Percentiles rank a stretch among this genome's conserved stretches.
Evolutionary conservation across 2,113 vertebrate genomes (phyloP).

Genomic region (Macroglossus sobrinus): DNA sequence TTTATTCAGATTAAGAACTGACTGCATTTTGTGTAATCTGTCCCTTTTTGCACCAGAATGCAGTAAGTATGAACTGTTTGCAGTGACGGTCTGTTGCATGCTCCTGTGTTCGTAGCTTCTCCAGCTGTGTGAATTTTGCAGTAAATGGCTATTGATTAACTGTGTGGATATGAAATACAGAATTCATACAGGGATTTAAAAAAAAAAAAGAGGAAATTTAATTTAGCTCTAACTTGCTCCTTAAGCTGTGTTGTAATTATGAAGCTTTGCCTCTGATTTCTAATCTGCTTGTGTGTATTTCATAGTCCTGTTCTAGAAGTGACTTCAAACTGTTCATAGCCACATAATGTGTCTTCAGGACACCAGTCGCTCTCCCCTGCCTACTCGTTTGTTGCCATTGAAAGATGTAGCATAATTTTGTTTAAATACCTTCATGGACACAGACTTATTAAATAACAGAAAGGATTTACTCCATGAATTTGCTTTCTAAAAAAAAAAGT

Average conservation of each 20-base stretch:
- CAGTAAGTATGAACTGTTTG: slow-evolving; percentile 93
- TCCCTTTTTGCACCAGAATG: slow-evolving; percentile 89
- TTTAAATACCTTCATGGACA: not conserved
- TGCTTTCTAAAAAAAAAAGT: not conserved
- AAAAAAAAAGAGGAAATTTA: slow-evolving; percentile 15
- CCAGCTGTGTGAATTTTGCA: slow-evolving; percentile 67
- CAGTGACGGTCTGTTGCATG: slow-evolving; percentile 87
- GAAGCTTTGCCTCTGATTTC: slow-evolving; percentile 66
- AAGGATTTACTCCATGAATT: not conserved
- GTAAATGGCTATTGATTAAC: slow-evolving; percentile 61
- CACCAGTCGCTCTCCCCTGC: not conserved
- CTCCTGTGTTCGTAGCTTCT: slow-evolving; percentile 76
- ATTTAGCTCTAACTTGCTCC: slow-evolving; percentile 59
- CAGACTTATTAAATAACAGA: not conserved
- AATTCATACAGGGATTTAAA: not conserved
- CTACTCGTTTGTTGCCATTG: not conserved
- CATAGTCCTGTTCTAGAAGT: slow-evolving; percentile 51
- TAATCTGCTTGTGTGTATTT: slow-evolving; percentile 73
- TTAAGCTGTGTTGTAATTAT: slow-evolving; percentile 44
- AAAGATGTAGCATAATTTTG: slow-evolving; percentile 4
- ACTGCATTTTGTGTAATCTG: slow-evolving; percentile 82
- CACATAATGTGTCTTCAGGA: not conserved
- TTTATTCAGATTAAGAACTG: slow-evolving; percentile 75
- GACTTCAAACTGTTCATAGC: not conserved
- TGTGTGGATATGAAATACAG: not conserved